These are phyloP conservation scores for Antennarius maculatus DNA, from an alignment of 2,797 vertebrate species.

Conservation along the genomic window DNA sequence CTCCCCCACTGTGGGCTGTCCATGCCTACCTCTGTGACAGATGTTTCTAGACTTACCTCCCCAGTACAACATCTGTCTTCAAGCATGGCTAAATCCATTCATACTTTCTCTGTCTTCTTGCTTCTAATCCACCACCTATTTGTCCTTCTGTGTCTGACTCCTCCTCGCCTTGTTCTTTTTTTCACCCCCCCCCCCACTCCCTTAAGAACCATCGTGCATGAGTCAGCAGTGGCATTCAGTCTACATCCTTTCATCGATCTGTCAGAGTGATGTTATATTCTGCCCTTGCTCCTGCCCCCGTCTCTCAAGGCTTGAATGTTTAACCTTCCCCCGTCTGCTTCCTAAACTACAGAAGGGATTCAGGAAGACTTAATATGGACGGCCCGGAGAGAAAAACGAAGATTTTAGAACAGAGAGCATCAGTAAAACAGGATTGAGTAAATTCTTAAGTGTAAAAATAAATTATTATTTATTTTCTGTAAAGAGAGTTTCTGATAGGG, in stretches of 20 bases:
- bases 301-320: slow-evolving; percentile 35
- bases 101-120: slow-evolving; percentile 22
- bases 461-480: too few species aligned
- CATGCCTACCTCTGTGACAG: slow-evolving; percentile 38
- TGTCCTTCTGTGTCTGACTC: slow-evolving; percentile 40
- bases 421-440: background rate
- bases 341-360: slow-evolving; percentile 29
- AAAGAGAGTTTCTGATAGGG: too few species aligned
- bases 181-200: background rate
- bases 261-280: slow-evolving; percentile 48
- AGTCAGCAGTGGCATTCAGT: slow-evolving; percentile 49
- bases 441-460: background rate
- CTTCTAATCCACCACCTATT: slow-evolving; percentile 33
- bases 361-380: background rate
- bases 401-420: slow-evolving; percentile 1
- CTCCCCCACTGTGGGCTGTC: slow-evolving; percentile 30
- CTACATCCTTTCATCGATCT: slow-evolving; percentile 53
- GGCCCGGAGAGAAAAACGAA: background rate
- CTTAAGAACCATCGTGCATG: slow-evolving; percentile 13
- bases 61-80: slow-evolving; percentile 5
- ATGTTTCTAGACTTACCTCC: slow-evolving; percentile 15
- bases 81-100: slow-evolving; percentile 28
- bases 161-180: slow-evolving; percentile 17
- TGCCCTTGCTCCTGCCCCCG: slow-evolving; percentile 12
- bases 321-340: slow-evolving; percentile 21